Evolutionary conservation across 2,113 vertebrate species (phyloP).

Genomic region (Callionymus lyra): DNA sequence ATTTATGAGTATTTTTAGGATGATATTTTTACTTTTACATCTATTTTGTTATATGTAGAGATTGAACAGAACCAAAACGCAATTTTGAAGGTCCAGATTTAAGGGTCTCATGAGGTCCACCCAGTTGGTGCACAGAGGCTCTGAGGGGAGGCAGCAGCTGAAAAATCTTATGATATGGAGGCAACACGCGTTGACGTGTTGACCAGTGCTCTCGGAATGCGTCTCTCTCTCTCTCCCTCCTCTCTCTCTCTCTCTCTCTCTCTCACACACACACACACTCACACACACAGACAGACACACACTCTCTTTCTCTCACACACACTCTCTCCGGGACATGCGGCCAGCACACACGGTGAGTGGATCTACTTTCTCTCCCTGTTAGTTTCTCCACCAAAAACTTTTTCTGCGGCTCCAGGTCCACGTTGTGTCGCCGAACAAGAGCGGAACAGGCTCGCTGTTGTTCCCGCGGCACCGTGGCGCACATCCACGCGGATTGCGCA

Average conservation of each 20-base stretch:
- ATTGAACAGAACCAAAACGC: not conserved
- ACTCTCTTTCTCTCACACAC: not conserved
- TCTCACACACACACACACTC: slow-evolving; percentile 4
- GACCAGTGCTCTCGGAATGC: slow-evolving; percentile 41
- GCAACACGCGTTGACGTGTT: slow-evolving; percentile 50
- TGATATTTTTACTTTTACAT: too few species aligned
- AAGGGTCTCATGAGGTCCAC: slow-evolving; percentile 17
- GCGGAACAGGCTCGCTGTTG: not conserved
- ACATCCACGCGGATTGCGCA: not conserved
- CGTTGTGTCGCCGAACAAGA: not conserved
- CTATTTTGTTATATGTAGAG: too few species aligned
- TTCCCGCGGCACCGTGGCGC: slow-evolving; percentile 1
- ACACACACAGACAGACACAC: slow-evolving; percentile 4
- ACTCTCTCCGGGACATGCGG: not conserved
- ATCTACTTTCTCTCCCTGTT: not conserved
- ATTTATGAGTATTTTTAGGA: too few species aligned
- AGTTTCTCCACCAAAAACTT: not conserved
- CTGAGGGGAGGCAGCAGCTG: slow-evolving; percentile 24
- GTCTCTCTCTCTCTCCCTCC: too few species aligned
- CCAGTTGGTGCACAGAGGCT: slow-evolving; percentile 27
- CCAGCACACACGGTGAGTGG: not conserved
- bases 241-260: too few species aligned
- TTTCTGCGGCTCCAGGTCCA: too few species aligned
- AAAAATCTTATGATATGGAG: slow-evolving; percentile 42
- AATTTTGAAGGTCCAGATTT: not conserved